Percentiles rank a stretch among this genome's conserved stretches.
Evolutionary conservation across 2,888 invertebrate genomes (phyloP).

Genomic region (Drosophila meridionalis): DNA sequence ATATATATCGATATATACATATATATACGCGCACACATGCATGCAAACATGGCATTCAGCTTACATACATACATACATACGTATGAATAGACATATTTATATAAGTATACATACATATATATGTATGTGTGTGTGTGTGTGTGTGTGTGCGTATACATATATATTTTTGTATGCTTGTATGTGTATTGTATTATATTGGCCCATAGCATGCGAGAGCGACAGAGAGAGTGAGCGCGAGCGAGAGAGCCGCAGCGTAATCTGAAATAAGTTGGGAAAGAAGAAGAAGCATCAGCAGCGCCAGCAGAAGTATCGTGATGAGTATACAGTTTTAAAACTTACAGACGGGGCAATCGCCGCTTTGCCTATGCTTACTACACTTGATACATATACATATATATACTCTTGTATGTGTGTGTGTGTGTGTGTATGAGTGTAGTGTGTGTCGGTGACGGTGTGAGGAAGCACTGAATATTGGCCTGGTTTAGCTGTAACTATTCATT

Average conservation of each 20-base stretch:
- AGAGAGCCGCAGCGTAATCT: conserved; percentile 70
- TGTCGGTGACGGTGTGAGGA: conserved; percentile 26
- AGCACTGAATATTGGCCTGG: conserved; percentile 50
- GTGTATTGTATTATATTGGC: conserved; percentile 58
- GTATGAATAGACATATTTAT: conserved; percentile 31
- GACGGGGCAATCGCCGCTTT: conserved; percentile 60
- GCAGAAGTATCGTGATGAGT: conserved; percentile 78
- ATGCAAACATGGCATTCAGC: conserved; percentile 50
- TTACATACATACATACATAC: conserved; percentile 49
- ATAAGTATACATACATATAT: conserved; percentile 11
- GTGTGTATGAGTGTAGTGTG: conserved; percentile 18
- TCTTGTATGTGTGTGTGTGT: conserved; percentile 13
- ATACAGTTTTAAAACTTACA: conserved; percentile 78
- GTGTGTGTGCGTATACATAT: conserved; percentile 1
- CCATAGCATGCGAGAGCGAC: conserved; percentile 62
- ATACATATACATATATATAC: background rate
- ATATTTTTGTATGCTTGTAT: conserved; percentile 25
- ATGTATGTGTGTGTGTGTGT: background rate
- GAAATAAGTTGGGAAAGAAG: conserved; percentile 76
- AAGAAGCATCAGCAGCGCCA: conserved; percentile 75
- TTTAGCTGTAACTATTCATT: conserved; percentile 43
- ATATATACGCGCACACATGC: conserved; percentile 28
- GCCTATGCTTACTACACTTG: conserved; percentile 47
- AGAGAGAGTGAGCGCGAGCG: conserved; percentile 68
- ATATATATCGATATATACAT: conserved; percentile 16